phyloP scores from a whole-genome alignment of 2,888 invertebrate species.

The Tiliacea citrago region DNA sequence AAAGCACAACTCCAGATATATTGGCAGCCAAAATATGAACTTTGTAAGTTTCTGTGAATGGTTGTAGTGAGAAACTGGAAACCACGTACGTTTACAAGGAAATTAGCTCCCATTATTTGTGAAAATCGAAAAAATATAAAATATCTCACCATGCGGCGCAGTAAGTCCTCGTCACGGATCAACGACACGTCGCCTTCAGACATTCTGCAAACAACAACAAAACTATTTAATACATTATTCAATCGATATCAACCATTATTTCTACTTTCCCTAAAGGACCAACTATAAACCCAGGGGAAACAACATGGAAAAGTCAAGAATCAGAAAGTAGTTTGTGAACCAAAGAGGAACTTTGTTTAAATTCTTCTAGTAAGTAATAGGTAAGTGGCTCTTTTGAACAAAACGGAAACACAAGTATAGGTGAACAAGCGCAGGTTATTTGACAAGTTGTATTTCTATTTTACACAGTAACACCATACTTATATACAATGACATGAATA shows the following conservation, averaged over 20 bases:
- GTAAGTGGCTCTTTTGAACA: no score
- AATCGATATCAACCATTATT: neutral
- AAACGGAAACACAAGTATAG: no score
- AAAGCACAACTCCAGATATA: neutral
- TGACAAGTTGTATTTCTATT: neutral
- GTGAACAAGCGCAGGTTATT: neutral
- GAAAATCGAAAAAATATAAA: neutral
- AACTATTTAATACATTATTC: slow-evolving; percentile 13
- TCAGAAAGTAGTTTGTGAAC: no score
- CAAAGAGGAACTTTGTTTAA: neutral
- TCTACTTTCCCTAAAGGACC: neutral
- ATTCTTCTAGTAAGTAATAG: no score
- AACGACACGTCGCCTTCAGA: slow-evolving; percentile 92
- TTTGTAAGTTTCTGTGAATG: neutral
- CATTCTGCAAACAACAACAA: slow-evolving; percentile 82
- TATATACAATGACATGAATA: no score
- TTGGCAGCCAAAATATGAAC: neutral
- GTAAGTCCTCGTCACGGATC: slow-evolving; percentile 94
- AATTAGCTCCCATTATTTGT: neutral
- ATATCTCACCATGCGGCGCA: slow-evolving; percentile 93
- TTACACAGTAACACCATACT: neutral
- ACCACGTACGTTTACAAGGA: neutral
- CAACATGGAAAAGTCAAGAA: no score
- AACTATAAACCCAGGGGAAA: neutral
- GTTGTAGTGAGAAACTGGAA: neutral